Percentiles rank a stretch among this genome's conserved stretches.
Conservation (phyloP, 2,888 invertebrate genomes). For the Leptopilina syphax region DNA sequence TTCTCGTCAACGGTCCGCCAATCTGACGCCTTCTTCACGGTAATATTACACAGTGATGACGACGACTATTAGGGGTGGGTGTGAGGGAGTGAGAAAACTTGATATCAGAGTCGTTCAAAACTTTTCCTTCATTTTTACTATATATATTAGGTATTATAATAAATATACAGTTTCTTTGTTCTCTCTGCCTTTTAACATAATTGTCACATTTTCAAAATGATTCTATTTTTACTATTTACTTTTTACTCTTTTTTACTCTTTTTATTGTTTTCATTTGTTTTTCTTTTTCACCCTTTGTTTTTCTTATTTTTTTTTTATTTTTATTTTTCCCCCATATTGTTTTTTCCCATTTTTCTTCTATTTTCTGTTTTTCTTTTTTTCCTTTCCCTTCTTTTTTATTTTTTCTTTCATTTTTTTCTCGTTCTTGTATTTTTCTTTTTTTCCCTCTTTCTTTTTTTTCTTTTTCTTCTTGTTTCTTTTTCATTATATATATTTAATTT, state of each 20-base stretch:
- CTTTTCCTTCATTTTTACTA: neutral
- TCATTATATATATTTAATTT: too few relatives aligned
- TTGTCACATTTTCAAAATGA: neutral
- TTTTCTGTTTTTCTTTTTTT: too few relatives aligned
- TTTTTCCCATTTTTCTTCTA: neutral
- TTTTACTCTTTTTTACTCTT: neutral
- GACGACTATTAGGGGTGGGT: neutral
- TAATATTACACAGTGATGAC: conserved; percentile 16
- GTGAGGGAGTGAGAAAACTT: conserved; percentile 29
- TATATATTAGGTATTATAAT: neutral
- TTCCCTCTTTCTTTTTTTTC: neutral
- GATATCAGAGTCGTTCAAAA: neutral
- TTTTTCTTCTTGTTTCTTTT: neutral
- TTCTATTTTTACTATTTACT: neutral
- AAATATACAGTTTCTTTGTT: neutral
- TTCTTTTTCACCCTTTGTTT: too few relatives aligned
- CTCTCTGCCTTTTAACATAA: conserved; percentile 2
- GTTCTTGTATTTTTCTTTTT: neutral
- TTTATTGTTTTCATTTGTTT: neutral
- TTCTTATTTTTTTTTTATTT: neutral
- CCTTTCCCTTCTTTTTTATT: too few relatives aligned
- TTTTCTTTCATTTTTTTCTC: neutral
- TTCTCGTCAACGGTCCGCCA: conserved; percentile 36
- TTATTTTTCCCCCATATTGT: neutral
- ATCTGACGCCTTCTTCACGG: conserved; percentile 35